Base-by-base conservation (phyloP, 2,888 invertebrate species). In the Leucozona laternaria region DNA sequence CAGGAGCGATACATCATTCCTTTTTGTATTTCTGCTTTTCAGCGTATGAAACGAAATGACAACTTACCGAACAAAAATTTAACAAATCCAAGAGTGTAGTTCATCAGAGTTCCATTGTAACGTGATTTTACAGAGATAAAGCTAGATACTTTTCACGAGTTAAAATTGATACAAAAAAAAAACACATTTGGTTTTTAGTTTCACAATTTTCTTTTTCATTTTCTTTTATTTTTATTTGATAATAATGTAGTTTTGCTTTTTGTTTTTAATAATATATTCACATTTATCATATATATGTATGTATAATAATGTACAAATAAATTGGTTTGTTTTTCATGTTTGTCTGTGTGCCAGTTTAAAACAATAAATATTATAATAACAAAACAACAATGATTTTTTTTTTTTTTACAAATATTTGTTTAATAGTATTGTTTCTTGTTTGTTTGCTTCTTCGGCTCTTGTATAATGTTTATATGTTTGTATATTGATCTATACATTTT, bases 261-360 rank as follows among this genome's bases (percentile, higher is more conserved):
- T 40, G 58, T 31, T 66, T 70, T 60, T 62, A 55, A 28, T 80
- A 70, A 85, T 85, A 85, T 85, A 85, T 85, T 85, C 85, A 85
- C 85, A 85, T 85, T 81, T 73, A 85, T 80, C 48, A 68, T 80
- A 73, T 48, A 20, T 60, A 40, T 58, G 62, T 80, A 73, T 48
- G 15, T 60, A 40, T 58, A n/a, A 75, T 85, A 85, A 78, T 85
- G 68, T 85, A 85, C 85, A 85, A 85, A 85, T 80, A 77, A 77
- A 85, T 80, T 80, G 71, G 66, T 77, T 85, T 79, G 17, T 8
- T 76, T 72, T 5, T 28, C 6, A 22, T 77, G 48, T 79, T 22
- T 57, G 48, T 43, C 17, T 71, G 45, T 66, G 77, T 71, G 55
- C 45, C 31, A 45, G 43, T 53, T 53, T 75, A 25, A 79, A 79